Percentiles rank a stretch among this genome's conserved stretches.
Conservation (phyloP, 2,797 vertebrate genomes). For the Liasis olivaceus region DNA sequence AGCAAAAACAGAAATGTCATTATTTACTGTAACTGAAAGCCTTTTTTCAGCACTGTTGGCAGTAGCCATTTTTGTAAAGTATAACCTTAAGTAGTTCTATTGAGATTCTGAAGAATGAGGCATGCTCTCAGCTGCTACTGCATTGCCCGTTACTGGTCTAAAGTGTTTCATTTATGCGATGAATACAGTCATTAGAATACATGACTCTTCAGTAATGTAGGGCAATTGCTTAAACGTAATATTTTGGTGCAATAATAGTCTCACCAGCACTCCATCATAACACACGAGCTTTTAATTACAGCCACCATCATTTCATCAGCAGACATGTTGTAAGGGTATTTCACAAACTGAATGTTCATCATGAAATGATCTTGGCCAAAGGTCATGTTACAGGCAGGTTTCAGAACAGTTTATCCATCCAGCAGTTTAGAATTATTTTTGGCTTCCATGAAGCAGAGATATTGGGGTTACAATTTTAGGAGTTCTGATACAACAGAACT, state of each 20-base stretch:
- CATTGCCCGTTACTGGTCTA: constrained; percentile 54
- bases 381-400: background rate
- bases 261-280: background rate
- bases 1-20: background rate
- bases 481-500: background rate
- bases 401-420: background rate
- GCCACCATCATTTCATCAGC: background rate
- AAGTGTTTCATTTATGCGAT: constrained; percentile 63
- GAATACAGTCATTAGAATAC: constrained; percentile 59
- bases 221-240: background rate
- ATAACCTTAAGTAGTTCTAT: constrained; percentile 26
- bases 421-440: background rate
- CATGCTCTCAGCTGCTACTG: constrained; percentile 22
- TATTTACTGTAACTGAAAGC: constrained; percentile 38
- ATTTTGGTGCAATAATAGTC: background rate
- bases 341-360: background rate
- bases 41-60: constrained; percentile 50
- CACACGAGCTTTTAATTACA: background rate
- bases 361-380: background rate
- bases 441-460: background rate
- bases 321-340: background rate
- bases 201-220: background rate
- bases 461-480: background rate
- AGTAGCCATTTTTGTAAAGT: constrained; percentile 57
- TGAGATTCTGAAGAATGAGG: constrained; percentile 55